A percentile compares a stretch with the other conserved stretches of the same genome.
Conservation (phyloP, 2,888 invertebrate species). For the Lingula anatina region DNA sequence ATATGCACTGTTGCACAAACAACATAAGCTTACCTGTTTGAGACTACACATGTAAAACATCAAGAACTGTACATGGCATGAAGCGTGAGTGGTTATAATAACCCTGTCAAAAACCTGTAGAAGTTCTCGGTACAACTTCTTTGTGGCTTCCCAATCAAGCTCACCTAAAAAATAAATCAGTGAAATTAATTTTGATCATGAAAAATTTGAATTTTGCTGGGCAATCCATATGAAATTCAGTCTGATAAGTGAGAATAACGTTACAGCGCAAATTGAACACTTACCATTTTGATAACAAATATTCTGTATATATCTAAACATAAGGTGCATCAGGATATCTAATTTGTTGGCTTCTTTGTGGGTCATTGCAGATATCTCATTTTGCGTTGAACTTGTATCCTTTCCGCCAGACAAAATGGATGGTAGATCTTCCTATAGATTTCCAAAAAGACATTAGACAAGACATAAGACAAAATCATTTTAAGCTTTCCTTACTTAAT, state of each 20-base stretch:
- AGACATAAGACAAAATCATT: too few relatives aligned
- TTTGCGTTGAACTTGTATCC: too few relatives aligned
- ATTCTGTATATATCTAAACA: slow-evolving; percentile 63
- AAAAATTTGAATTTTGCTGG: neutral
- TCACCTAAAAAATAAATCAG: slow-evolving; percentile 39
- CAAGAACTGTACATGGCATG: slow-evolving; percentile 72
- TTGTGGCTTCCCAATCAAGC: slow-evolving; percentile 59
- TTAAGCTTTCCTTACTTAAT: too few relatives aligned
- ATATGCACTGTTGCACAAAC: neutral
- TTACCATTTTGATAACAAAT: slow-evolving; percentile 29
- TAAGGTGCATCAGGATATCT: slow-evolving; percentile 72
- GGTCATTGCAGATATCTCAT: slow-evolving; percentile 50
- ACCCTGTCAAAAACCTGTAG: slow-evolving; percentile 72
- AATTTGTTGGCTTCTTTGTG: slow-evolving; percentile 64
- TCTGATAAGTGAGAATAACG: too few relatives aligned
- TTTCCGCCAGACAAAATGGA: too few relatives aligned
- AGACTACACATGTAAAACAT: slow-evolving; percentile 71
- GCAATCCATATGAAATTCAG: neutral
- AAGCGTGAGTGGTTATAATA: slow-evolving; percentile 77
- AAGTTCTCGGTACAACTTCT: slow-evolving; percentile 61
- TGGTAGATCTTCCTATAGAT: too few relatives aligned
- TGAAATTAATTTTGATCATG: too few relatives aligned
- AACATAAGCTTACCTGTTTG: slow-evolving; percentile 53
- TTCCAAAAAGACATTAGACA: too few relatives aligned
- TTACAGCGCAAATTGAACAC: neutral